Base-by-base conservation (phyloP, 2,888 invertebrate species). In the Gastracanthus pulcherrimus region DNA sequence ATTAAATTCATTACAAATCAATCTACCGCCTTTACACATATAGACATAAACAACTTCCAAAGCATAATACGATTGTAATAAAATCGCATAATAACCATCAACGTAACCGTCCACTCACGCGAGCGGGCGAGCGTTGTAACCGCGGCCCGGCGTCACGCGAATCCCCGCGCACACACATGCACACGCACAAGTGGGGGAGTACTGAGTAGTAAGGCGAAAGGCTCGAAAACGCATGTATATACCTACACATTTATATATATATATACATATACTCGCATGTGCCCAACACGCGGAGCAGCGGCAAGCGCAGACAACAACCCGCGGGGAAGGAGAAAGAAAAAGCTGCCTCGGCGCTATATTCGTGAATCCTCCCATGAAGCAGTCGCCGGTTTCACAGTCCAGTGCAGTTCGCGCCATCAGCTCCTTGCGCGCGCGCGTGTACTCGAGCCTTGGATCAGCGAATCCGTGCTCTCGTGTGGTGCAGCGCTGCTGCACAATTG, bases 191-290 rank as follows among this genome's bases (percentile, higher is more conserved):
- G 19, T 5, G 2, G 31, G 51, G 55, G 51, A n/a, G n/a, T n/a
- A n/a, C n/a, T n/a, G n/a, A n/a, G 55, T 26, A 23, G 34, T 55
- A 23, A 51, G 55, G 66, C 66, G 66, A 66, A 66, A 66, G 66
- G 66, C 66, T 41, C 26, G 41, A 41, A 66, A 23, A 36, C 26
- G 66, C 19, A 41, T 41, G 16, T 9, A 41, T 16, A 16, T 41
- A 41, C 9, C 2, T 41, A 13, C 29, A 60, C 16, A 31, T 16
- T 13, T 41, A 41, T 9, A 41, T 16, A 16, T 41, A 41, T 13
- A 9, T 41, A 13, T 31, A 60, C 16, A 31, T 16, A 41, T 16
- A 13, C 13, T 41, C 41, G 2, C 41, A 16, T 41, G 41, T 41
- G 41, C n/a, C n/a, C n/a, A n/a, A 5, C 13, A 11, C 45, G 45